Evolutionary conservation across 2,113 vertebrate species (phyloP), one percentile per base, ranked within the genome.

Genomic region (Gorsachius goisagi): DNA sequence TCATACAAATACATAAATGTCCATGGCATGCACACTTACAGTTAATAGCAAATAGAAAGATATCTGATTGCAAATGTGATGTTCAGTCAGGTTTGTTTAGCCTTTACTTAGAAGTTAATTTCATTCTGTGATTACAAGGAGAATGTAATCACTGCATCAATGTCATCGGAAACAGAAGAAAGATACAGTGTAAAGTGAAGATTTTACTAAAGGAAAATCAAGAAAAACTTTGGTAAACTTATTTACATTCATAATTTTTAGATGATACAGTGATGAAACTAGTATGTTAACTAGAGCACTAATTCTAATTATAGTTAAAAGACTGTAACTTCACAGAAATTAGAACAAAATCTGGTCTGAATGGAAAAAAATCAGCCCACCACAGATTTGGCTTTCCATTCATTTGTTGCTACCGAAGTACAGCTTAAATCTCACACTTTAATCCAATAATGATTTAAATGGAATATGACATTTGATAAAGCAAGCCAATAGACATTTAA

Each of bases 141-240:
- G 12, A 91, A 82, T 35, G 24, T 23, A 81, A 41, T 64, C 26
- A 64, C 35, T 85, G 30, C 23, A 75, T 59, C 47, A 60, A 23
- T 47, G 11, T 17, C 11, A 74, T 37, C 0, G 0, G n/a, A 91
- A 85, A 80, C 0, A 62, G 24, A 73, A 88, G 11, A 45, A 90
- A 76, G 3, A 24, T 37, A 35, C 0, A 8, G 1, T 3, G 1
- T 24, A 24, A 3, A 85, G 12, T 33, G 5, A 91, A 77, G 6
- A 74, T 4, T 33, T 92, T 58, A 58, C 12, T 22, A 37, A 49
- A 67, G 10, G 84, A 71, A 78, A 88, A 37, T 2, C 3, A 30
- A 67, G 32, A 49, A 74, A 74, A 77, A 27, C 0, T 20, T 56
- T 9, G 8, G 32, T n/a, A 55, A 71, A 72, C 5, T 75, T 3